Conservation (phyloP, 1,140 invertebrate genomes). For the Neoseiulus cucumeris region DNA sequence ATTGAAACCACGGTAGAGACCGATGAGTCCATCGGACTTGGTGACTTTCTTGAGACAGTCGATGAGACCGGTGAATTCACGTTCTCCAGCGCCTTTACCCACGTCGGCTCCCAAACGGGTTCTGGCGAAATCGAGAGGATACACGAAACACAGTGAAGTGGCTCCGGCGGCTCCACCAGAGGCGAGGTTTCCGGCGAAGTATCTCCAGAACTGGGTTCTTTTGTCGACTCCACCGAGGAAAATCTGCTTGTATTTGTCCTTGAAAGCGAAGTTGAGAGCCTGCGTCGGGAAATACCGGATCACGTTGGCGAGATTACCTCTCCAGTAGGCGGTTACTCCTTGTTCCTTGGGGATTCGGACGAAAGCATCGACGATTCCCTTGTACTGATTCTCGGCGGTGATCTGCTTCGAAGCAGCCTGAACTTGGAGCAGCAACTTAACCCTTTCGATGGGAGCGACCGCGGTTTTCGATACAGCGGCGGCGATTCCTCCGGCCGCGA, state of each 20-base stretch:
- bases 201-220: conserved; percentile 63
- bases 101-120: conserved; percentile 70
- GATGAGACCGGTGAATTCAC: conserved; percentile 65
- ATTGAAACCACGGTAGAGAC: conserved; percentile 75
- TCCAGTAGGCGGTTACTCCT: conserved; percentile 70
- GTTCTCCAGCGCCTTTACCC: conserved; percentile 51
- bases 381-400: conserved; percentile 50
- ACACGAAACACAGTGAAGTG: conserved; percentile 82
- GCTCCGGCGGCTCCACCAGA: conserved; percentile 84
- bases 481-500: conserved; percentile 64
- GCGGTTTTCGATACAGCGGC: conserved; percentile 64
- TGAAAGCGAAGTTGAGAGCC: conserved; percentile 87
- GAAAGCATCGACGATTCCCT: conserved; percentile 62
- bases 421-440: conserved; percentile 31
- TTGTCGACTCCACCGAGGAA: conserved; percentile 65
- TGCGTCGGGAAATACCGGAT: conserved; percentile 85
- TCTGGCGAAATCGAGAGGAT: conserved; percentile 82
- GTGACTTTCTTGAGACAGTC: conserved; percentile 72
- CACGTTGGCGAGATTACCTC: conserved; percentile 83
- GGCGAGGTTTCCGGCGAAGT: conserved; percentile 66
- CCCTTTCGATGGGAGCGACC: conserved; percentile 32
- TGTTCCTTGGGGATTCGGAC: conserved; percentile 69
- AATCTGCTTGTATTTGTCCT: conserved; percentile 41
- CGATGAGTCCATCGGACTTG: conserved; percentile 60
- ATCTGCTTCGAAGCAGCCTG: conserved; percentile 70